phyloP scores from a whole-genome alignment of 2,888 invertebrate species.

The Drosophila neonasuta region DNA sequence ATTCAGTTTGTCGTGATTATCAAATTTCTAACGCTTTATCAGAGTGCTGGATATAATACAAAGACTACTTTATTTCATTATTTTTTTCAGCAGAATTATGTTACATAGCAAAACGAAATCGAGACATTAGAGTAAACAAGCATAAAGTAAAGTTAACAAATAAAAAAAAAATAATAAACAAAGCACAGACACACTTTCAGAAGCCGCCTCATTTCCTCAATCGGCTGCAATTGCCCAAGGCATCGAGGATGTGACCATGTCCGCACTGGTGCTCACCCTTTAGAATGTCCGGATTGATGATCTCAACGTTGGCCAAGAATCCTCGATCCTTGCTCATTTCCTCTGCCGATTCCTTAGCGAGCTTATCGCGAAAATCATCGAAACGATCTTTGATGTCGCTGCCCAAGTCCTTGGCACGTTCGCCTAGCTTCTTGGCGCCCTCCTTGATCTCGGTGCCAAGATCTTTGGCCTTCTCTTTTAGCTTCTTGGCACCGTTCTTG shows the following conservation, averaged over 20 bases:
- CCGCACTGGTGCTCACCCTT: constrained; percentile 80
- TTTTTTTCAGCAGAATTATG: not conserved
- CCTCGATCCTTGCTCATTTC: constrained; percentile 60
- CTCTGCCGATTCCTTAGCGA: constrained; percentile 71
- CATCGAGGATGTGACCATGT: constrained; percentile 79
- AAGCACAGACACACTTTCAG: not conserved
- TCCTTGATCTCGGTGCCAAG: constrained; percentile 76
- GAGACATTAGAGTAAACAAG: not conserved
- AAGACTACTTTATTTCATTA: not conserved
- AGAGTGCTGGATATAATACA: not conserved
- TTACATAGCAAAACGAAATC: not conserved
- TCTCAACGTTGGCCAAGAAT: constrained; percentile 75
- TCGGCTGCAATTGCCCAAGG: constrained; percentile 80
- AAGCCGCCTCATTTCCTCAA: constrained; percentile 68
- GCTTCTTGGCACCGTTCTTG: constrained; percentile 73
- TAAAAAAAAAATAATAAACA: constrained; percentile 13
- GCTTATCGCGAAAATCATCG: constrained; percentile 75
- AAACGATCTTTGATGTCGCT: constrained; percentile 74
- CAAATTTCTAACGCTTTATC: too few relatives aligned
- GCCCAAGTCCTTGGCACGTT: constrained; percentile 76
- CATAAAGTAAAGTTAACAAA: not conserved
- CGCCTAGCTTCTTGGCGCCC: constrained; percentile 76
- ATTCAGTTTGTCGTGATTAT: too few relatives aligned
- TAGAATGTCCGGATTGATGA: constrained; percentile 78
- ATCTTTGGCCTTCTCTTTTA: constrained; percentile 77